A percentile compares a stretch with the other conserved stretches of the same genome.
These are phyloP conservation scores for Brachionus plicatilis DNA, from an alignment of 1,140 invertebrate genomes.

Conservation along the genomic window DNA sequence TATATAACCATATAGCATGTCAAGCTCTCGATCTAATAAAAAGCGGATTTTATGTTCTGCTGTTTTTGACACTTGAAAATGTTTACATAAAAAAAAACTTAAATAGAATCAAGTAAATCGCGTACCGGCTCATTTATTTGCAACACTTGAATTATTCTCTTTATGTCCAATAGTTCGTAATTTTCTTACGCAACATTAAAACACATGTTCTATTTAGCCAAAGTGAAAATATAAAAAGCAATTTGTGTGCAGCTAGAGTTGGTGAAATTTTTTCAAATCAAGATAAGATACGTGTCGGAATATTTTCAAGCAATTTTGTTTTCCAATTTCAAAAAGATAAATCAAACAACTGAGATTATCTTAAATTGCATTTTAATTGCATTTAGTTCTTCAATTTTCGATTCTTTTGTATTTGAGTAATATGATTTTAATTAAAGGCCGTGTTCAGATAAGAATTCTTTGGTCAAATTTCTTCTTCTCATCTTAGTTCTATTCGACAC, in stretches of 20 bases:
- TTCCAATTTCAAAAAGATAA: not conserved
- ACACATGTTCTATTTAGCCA: not conserved
- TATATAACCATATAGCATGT: not conserved
- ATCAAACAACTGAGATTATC: not conserved
- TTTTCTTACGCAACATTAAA: conserved; percentile 1
- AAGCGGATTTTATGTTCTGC: not conserved
- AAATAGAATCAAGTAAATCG: conserved; percentile 3
- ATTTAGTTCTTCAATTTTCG: not conserved
- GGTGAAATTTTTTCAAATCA: not conserved
- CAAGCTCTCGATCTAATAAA: not conserved
- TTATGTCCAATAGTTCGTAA: not conserved
- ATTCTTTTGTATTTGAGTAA: conserved; percentile 5
- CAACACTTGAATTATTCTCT: conserved; percentile 32
- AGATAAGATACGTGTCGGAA: conserved; percentile 5
- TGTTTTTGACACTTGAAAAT: not conserved
- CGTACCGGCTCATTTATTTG: conserved; percentile 25
- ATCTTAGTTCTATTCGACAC: not conserved
- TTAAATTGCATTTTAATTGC: conserved; percentile 34
- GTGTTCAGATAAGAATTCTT: not conserved
- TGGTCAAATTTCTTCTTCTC: not conserved
- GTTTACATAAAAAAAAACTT: not conserved
- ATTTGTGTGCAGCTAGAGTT: not conserved
- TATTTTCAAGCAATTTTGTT: not conserved
- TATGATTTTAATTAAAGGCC: conserved; percentile 33
- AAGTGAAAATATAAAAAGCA: too few species aligned